A percentile compares a stretch with the other conserved stretches of the same genome.
Evolutionary conservation across 2,113 vertebrate genomes (phyloP).

Genomic region (Grammomys dolichurus): DNA sequence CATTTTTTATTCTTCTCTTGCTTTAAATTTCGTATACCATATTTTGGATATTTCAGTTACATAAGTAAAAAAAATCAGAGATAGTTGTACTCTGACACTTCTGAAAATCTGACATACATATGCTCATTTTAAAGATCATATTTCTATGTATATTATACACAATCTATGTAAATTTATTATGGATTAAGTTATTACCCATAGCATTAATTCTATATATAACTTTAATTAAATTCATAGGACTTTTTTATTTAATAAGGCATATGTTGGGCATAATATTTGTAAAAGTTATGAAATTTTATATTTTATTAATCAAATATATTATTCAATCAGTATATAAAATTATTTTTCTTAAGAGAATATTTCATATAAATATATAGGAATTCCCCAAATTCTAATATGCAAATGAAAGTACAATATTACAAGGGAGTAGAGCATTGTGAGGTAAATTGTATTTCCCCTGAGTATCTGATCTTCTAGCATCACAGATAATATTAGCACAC

Average conservation of each 20-base stretch:
- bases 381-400: background rate
- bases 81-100: background rate
- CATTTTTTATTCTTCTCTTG: background rate
- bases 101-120: background rate
- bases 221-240: background rate
- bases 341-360: background rate
- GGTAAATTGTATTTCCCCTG: background rate
- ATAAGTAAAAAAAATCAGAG: background rate
- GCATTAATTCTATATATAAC: background rate
- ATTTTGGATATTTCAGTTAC: constrained; percentile 39
- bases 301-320: constrained; percentile 43
- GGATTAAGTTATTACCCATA: background rate
- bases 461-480: background rate
- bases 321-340: background rate
- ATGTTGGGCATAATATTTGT: background rate
- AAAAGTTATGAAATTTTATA: background rate
- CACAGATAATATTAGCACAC: background rate
- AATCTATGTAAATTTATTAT: background rate
- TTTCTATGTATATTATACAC: background rate
- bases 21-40: constrained; percentile 11
- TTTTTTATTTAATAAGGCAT: background rate
- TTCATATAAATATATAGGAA: background rate
- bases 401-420: background rate
- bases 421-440: background rate
- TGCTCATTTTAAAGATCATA: background rate